Percentiles rank a stretch among this genome's conserved stretches.
Conservation (phyloP, 92 coral and sea anemone species). For the Phymanthus crucifer region DNA sequence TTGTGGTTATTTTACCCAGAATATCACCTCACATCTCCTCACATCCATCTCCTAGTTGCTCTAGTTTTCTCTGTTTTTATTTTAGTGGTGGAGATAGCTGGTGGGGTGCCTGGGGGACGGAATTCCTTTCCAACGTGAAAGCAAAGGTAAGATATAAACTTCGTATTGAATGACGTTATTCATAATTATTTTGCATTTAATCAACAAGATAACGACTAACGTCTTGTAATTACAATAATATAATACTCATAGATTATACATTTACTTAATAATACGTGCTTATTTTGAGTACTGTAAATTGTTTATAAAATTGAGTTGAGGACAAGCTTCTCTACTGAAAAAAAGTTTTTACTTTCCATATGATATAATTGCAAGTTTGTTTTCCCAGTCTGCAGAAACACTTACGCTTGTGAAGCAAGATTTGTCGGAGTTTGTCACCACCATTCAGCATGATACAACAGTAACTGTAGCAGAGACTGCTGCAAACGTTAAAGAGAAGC, state of each 20-base stretch:
- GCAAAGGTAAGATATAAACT: conserved; percentile 49
- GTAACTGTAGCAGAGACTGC: conserved; percentile 95
- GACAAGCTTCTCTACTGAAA: too few relatives aligned
- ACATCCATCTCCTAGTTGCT: background rate
- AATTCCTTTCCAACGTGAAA: conserved; percentile 59
- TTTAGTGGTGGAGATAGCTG: conserved; percentile 82
- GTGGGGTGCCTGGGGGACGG: conserved; percentile 90
- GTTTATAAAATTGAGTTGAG: too few relatives aligned
- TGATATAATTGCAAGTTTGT: too few relatives aligned
- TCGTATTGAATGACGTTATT: background rate
- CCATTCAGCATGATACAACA: conserved; percentile 92
- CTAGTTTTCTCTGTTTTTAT: conserved; percentile 15
- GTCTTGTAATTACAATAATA: background rate
- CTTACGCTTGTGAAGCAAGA: conserved; percentile 82
- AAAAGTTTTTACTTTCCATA: too few relatives aligned
- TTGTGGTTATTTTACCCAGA: background rate
- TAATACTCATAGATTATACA: background rate
- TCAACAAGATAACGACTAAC: background rate
- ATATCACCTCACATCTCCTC: conserved; percentile 4
- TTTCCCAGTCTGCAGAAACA: conserved; percentile 79
- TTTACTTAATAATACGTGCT: background rate
- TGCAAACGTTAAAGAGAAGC: conserved; percentile 72
- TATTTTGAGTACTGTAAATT: too few relatives aligned
- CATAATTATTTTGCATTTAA: background rate
- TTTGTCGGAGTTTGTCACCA: conserved; percentile 89